A percentile compares a stretch with the other conserved stretches of the same genome.
Conservation (phyloP, 2,113 vertebrate species). For the Ellobius talpinus region DNA sequence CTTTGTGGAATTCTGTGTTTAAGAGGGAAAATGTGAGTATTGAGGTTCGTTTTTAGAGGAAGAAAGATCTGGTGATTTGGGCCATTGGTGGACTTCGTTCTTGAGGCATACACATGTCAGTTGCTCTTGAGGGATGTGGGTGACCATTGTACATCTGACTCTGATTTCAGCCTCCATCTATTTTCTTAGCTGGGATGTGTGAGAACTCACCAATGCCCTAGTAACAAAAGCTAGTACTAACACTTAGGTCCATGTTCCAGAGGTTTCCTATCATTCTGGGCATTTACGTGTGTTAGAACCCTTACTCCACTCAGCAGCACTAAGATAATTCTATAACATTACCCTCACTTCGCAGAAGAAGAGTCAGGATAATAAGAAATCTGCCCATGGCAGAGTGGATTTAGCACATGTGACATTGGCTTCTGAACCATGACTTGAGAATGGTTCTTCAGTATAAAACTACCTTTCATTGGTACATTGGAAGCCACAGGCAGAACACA, state of each 20-base stretch:
- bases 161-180: background rate
- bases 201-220: background rate
- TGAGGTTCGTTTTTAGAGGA: background rate
- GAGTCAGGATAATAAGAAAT: background rate
- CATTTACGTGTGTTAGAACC: background rate
- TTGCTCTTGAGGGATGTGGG: background rate
- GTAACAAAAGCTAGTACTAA: background rate
- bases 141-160: background rate
- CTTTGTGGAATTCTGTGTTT: slow-evolving; percentile 1
- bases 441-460: background rate
- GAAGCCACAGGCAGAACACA: slow-evolving; percentile 22
- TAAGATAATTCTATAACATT: background rate
- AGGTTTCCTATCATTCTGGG: background rate
- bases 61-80: background rate
- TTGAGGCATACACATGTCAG: background rate
- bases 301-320: background rate
- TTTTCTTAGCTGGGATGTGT: background rate
- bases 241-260: background rate
- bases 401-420: background rate
- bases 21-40: background rate
- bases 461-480: background rate
- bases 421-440: background rate
- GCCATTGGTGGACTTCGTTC: background rate
- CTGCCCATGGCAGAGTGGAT: background rate
- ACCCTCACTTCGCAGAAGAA: background rate